A percentile compares a stretch with the other conserved stretches of the same genome.
Conservation (phyloP, 2,113 vertebrate genomes). For the Jaculus jaculus region DNA sequence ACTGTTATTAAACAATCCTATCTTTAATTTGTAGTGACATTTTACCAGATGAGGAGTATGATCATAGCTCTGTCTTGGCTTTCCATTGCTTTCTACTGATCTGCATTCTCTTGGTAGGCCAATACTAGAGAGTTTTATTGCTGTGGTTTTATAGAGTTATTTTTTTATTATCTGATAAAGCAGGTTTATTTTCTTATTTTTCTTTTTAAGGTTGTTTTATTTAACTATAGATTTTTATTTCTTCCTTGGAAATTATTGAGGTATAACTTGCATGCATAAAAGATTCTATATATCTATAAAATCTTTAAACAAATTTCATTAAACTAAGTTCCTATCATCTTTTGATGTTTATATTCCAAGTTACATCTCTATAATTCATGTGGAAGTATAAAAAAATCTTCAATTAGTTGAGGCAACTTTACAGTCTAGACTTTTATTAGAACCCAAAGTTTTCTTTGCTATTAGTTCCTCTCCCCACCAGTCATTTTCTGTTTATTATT, state of each 20-base stretch:
- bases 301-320: neutral
- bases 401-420: neutral
- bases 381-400: slow-evolving; percentile 11
- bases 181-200: neutral
- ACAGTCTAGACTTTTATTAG: neutral
- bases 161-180: slow-evolving; percentile 46
- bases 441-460: neutral
- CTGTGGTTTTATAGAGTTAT: slow-evolving; percentile 14
- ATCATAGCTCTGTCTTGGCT: neutral
- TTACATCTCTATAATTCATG: neutral
- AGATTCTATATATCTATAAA: neutral
- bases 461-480: neutral
- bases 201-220: slow-evolving; percentile 30
- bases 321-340: slow-evolving; percentile 5
- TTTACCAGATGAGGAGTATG: neutral
- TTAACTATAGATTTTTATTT: slow-evolving; percentile 54
- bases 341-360: neutral
- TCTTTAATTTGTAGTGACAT: slow-evolving; percentile 38
- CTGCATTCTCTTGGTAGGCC: neutral
- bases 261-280: slow-evolving; percentile 3
- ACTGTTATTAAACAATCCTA: slow-evolving; percentile 38
- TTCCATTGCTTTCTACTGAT: neutral
- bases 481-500: slow-evolving; percentile 5
- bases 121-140: slow-evolving; percentile 44
- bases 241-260: slow-evolving; percentile 17